A percentile compares a stretch with the other conserved stretches of the same genome.
These are phyloP conservation scores for Falco rusticolus DNA, from an alignment of 2,797 vertebrate genomes.

Conservation along the genomic window DNA sequence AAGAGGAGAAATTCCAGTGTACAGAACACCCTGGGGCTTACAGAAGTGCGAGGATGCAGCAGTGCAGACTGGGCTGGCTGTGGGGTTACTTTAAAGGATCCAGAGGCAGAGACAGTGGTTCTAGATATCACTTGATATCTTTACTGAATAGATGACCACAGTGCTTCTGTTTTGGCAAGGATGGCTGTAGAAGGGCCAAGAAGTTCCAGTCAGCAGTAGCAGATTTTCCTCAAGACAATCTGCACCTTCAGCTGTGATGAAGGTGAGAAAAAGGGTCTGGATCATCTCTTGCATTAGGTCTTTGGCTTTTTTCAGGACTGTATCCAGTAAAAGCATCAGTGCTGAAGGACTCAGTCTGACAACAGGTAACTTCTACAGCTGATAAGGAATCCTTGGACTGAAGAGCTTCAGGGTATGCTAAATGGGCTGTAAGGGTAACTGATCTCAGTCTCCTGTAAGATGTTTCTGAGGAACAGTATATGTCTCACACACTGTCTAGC, in stretches of 20 bases:
- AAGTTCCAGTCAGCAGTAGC: background rate
- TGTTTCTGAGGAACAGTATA: background rate
- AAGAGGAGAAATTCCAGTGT: background rate
- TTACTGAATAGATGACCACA: background rate
- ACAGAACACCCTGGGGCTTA: background rate
- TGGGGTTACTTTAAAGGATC: background rate
- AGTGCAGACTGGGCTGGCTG: background rate
- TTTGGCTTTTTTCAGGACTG: background rate
- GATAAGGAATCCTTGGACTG: background rate
- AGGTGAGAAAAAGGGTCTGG: background rate
- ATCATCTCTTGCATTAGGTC: background rate
- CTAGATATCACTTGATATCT: rapidly evolving
- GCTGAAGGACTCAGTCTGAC: background rate
- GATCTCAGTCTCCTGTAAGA: background rate
- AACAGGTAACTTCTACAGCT: background rate
- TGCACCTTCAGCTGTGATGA: background rate
- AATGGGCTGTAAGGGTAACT: background rate
- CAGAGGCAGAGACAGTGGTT: background rate
- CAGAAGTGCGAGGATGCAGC: background rate
- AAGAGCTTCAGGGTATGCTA: background rate
- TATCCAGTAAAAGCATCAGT: background rate
- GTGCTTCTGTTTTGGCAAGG: background rate
- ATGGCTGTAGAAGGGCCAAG: background rate
- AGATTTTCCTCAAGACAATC: background rate
- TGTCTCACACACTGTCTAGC: background rate